A percentile compares a stretch with the other conserved stretches of the same genome.
Conservation (phyloP, 2,797 vertebrate genomes). For the Carcharodon carcharias region DNA sequence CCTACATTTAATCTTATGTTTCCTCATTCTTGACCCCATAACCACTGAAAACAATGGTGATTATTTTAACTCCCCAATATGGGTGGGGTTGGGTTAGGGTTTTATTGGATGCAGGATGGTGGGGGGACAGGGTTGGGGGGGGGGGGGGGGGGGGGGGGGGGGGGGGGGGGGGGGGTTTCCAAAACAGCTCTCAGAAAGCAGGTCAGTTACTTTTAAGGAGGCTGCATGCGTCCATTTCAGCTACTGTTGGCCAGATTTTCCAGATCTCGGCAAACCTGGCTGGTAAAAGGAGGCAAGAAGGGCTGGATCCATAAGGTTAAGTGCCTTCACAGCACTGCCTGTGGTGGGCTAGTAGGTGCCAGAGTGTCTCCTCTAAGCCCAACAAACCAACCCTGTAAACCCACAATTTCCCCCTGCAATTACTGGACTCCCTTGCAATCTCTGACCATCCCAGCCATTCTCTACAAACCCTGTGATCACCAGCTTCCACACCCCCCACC, state of each 20-base stretch:
- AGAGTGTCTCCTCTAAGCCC: too few relatives aligned
- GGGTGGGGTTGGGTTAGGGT: background rate
- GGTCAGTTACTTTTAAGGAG: background rate
- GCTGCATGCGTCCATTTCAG: background rate
- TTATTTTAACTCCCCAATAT: background rate
- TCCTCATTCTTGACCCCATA: background rate
- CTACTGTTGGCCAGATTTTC: background rate
- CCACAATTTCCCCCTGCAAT: too few relatives aligned
- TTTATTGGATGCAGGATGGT: background rate
- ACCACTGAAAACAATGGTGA: background rate
- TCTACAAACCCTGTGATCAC: too few relatives aligned
- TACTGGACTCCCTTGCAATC: too few relatives aligned
- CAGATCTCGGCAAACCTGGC: background rate
- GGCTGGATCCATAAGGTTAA: too few relatives aligned
- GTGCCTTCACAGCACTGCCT: too few relatives aligned
- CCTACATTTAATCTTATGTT: background rate
- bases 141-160: background rate
- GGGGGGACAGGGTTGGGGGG: too few relatives aligned
- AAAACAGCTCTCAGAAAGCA: background rate
- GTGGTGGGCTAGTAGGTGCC: too few relatives aligned
- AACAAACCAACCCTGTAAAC: too few relatives aligned
- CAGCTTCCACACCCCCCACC: too few relatives aligned
- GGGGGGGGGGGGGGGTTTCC: background rate
- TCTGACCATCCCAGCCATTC: too few relatives aligned
- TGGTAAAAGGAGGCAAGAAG: too few relatives aligned